Evolutionary conservation across 2,797 vertebrate species (phyloP).

Genomic region (Botia kubotai): DNA sequence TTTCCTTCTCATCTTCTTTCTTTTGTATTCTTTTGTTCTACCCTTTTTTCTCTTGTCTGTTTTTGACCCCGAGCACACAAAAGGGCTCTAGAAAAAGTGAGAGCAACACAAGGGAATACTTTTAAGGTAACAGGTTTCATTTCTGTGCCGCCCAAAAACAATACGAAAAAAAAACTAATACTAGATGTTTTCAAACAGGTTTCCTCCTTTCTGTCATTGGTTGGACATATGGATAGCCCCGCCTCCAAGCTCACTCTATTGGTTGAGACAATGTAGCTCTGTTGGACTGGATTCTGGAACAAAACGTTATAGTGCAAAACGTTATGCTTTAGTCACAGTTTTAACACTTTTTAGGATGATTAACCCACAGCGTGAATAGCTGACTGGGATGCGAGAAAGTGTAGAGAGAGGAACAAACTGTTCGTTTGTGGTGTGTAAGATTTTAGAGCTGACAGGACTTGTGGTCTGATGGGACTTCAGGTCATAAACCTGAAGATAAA

Average conservation of each 20-base stretch:
- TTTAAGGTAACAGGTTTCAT: not conserved
- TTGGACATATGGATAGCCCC: too few relatives aligned
- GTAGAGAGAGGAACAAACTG: slow-evolving; percentile 46
- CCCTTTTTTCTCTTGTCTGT: slow-evolving; percentile 56
- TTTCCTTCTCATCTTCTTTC: slow-evolving; percentile 44
- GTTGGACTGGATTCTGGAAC: too few relatives aligned
- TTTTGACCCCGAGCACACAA: slow-evolving; percentile 47
- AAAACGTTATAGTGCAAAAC: too few relatives aligned
- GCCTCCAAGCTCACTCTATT: too few relatives aligned
- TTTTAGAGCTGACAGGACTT: slow-evolving; percentile 59
- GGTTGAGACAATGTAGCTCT: too few relatives aligned
- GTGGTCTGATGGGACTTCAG: slow-evolving; percentile 53
- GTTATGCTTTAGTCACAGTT: too few relatives aligned
- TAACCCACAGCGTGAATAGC: too few relatives aligned
- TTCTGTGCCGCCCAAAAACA: not conserved
- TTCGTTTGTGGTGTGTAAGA: slow-evolving; percentile 70
- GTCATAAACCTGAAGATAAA: slow-evolving; percentile 41
- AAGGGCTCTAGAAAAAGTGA: slow-evolving; percentile 8
- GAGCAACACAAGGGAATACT: slow-evolving; percentile 24
- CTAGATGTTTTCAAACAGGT: too few relatives aligned
- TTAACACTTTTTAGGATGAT: too few relatives aligned
- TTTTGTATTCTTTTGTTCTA: slow-evolving; percentile 36
- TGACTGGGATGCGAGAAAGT: too few relatives aligned
- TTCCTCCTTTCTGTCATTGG: too few relatives aligned
- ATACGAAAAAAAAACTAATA: not conserved